phyloP scores from a whole-genome alignment of 2,113 vertebrate genomes.

The Cyanoramphus novaezelandiae region DNA sequence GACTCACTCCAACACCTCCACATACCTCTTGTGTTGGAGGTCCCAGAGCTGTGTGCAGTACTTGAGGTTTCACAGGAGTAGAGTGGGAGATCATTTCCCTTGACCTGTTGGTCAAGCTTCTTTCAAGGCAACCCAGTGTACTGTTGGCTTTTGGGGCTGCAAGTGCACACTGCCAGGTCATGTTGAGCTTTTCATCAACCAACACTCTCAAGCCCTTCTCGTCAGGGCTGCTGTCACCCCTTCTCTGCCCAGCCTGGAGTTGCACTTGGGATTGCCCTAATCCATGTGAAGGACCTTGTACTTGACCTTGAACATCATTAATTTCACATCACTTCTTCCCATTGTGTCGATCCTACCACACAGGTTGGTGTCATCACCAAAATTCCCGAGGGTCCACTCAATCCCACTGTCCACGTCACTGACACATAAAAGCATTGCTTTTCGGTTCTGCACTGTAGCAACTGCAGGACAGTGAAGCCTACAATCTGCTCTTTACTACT shows the following conservation, averaged over 20 bases:
- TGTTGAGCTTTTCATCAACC: background rate
- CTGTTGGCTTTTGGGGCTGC: background rate
- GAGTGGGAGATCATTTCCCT: background rate
- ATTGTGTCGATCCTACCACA: background rate
- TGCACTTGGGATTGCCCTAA: background rate
- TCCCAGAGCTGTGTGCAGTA: background rate
- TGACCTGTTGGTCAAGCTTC: background rate
- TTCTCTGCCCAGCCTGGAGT: background rate
- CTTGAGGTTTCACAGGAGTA: background rate
- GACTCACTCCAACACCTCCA: background rate
- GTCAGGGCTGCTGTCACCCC: background rate
- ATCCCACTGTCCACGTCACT: background rate
- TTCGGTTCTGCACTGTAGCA: background rate
- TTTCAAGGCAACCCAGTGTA: background rate
- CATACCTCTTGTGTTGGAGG: background rate
- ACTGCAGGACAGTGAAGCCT: rapidly evolving
- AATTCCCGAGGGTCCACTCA: background rate
- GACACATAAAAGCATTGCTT: background rate
- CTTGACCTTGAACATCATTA: background rate
- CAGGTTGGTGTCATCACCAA: background rate
- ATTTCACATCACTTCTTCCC: background rate
- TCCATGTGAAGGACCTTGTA: background rate
- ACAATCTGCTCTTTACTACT: background rate
- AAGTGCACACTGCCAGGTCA: background rate
- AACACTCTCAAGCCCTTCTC: background rate